Evolutionary conservation across 2,888 invertebrate species (phyloP).

Genomic region (Pachycephus smyrnensis): DNA sequence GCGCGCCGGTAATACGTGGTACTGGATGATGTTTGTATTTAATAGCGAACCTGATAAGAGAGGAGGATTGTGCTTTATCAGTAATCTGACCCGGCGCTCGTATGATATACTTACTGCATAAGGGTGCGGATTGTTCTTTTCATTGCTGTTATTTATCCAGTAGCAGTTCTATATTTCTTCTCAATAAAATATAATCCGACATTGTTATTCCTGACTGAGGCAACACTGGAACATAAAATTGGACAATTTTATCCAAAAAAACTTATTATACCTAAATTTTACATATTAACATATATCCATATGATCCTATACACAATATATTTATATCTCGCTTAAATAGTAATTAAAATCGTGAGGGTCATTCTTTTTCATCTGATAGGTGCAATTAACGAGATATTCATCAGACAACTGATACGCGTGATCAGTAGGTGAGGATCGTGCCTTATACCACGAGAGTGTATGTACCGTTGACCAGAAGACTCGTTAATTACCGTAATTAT

Average conservation of each 20-base stretch:
- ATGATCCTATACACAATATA: too few species aligned
- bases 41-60: neutral
- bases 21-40: neutral
- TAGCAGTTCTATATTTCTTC: neutral
- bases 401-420: neutral
- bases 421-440: neutral
- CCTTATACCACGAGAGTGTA: neutral
- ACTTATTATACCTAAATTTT: neutral
- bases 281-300: neutral
- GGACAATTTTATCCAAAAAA: neutral
- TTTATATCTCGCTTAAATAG: neutral
- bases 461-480: neutral
- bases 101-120: neutral
- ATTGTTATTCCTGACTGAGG: too few species aligned
- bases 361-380: neutral
- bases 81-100: neutral
- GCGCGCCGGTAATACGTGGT: neutral
- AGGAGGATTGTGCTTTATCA: neutral
- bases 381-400: neutral
- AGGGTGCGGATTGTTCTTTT: neutral
- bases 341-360: neutral
- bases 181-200: too few species aligned
- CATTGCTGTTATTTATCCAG: neutral
- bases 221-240: neutral
- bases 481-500: neutral